Conservation (phyloP, 2,797 vertebrate species). For the Pseudomugil tenellus region DNA sequence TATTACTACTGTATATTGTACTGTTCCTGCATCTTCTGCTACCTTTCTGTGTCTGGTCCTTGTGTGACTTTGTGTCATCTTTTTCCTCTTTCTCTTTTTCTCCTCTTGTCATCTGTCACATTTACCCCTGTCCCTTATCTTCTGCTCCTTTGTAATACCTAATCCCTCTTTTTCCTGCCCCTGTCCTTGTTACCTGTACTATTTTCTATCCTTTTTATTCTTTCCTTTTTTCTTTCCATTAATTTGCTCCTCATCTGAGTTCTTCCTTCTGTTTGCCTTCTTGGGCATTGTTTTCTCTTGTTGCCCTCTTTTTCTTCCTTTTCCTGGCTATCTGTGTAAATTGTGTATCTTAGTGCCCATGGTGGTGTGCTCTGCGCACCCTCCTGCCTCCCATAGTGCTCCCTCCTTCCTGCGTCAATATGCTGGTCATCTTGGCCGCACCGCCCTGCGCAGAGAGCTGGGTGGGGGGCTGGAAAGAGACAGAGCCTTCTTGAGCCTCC, state of each 20-base stretch:
- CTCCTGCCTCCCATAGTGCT: constrained; percentile 84
- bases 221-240: constrained; percentile 1
- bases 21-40: constrained; percentile 53
- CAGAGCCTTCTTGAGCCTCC: constrained; percentile 81
- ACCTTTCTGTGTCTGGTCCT: constrained; percentile 42
- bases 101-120: constrained; percentile 13
- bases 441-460: constrained; percentile 81
- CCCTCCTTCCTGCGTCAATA: constrained; percentile 87
- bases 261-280: neutral
- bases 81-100: constrained; percentile 18
- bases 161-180: neutral
- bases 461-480: constrained; percentile 81
- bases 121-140: neutral
- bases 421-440: constrained; percentile 83
- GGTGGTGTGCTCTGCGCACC: constrained; percentile 79
- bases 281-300: neutral
- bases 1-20: constrained; percentile 32
- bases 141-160: neutral
- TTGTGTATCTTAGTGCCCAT: constrained; percentile 77
- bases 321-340: constrained; percentile 37
- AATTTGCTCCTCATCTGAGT: neutral
- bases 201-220: neutral
- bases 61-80: constrained; percentile 64
- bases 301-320: constrained; percentile 13
- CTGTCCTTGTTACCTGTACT: neutral